Percentiles rank a stretch among this genome's conserved stretches.
Evolutionary conservation across 2,113 vertebrate species (phyloP).

Genomic region (Psilopsiagon aurifrons): DNA sequence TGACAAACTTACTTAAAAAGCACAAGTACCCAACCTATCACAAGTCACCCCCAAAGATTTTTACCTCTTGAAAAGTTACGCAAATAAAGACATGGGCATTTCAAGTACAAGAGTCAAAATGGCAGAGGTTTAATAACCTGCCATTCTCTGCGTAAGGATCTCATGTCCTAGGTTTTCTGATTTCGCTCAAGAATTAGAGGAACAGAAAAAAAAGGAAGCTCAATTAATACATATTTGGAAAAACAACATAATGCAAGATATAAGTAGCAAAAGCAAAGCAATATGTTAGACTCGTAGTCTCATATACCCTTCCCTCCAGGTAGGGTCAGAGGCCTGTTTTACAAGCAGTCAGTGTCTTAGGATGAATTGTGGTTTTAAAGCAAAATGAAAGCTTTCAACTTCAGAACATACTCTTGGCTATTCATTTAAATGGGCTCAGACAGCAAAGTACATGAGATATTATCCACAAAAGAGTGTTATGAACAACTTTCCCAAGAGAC

Average conservation of each 20-base stretch:
- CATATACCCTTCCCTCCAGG: background rate
- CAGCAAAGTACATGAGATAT: background rate
- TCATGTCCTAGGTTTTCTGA: background rate
- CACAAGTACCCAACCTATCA: background rate
- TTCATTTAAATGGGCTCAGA: slow-evolving; percentile 4
- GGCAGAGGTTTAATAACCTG: background rate
- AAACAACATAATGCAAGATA: background rate
- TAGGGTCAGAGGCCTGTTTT: background rate
- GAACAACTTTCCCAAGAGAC: slow-evolving; percentile 10
- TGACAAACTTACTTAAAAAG: background rate
- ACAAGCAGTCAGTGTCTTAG: background rate
- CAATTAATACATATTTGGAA: background rate
- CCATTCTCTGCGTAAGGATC: background rate
- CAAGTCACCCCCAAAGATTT: background rate
- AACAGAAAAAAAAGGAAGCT: background rate
- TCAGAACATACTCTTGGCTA: background rate
- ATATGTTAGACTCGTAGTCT: background rate
- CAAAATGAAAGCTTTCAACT: slow-evolving; percentile 22
- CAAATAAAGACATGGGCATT: background rate
- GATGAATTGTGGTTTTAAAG: background rate
- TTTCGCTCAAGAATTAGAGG: background rate
- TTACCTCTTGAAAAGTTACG: background rate
- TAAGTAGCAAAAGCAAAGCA: background rate
- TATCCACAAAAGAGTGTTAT: background rate
- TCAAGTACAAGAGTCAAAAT: background rate